These are phyloP conservation scores for Aurelia coerulea DNA, from an alignment of 30 jellyfish, hydroid and myxozoan genomes.

Conservation along the genomic window DNA sequence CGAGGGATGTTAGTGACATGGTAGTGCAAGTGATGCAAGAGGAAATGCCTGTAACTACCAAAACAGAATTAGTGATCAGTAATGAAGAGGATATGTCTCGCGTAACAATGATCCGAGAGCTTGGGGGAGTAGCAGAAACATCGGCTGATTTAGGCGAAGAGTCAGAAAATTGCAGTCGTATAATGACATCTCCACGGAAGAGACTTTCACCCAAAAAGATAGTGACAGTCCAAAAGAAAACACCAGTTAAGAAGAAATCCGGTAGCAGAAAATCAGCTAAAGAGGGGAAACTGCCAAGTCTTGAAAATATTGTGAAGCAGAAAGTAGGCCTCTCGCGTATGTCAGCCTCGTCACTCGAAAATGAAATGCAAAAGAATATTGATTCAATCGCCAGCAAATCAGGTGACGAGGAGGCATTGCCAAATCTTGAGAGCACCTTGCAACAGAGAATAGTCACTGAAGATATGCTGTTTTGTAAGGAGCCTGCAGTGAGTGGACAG, in stretches of 20 bases:
- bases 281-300: no score
- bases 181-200: background rate
- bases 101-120: background rate
- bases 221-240: no score
- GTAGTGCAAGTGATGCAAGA: no score
- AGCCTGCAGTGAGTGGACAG: background rate
- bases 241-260: no score
- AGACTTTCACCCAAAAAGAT: background rate
- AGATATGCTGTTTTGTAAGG: slow-evolving; percentile 10
- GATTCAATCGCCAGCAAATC: no score
- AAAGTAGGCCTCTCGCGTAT: background rate
- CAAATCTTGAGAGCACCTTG: no score
- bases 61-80: background rate
- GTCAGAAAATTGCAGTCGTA: background rate
- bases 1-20: background rate
- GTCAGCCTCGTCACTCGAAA: no score
- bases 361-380: no score
- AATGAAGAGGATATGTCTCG: background rate
- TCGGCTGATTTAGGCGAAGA: background rate
- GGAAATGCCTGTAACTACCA: background rate
- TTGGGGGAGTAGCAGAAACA: background rate
- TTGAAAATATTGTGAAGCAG: background rate
- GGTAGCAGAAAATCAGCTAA: no score
- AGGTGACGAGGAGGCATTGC: no score
- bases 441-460: background rate